Evolutionary conservation across 2,888 invertebrate genomes (phyloP).

Genomic region (Aproaerema taeniolella): DNA sequence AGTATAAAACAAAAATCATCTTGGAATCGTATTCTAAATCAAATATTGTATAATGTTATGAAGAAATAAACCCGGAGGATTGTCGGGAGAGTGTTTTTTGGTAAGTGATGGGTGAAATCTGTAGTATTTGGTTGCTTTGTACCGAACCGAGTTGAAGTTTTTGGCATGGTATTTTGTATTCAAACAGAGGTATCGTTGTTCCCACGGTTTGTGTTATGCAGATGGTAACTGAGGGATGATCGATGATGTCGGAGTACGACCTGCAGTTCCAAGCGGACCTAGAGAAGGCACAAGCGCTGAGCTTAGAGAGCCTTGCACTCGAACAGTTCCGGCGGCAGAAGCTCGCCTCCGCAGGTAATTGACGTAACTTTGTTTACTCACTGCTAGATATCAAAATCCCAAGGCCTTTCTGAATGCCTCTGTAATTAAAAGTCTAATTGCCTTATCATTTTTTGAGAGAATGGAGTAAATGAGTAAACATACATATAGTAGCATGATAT

Average conservation of each 20-base stretch:
- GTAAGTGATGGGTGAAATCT: constrained; percentile 31
- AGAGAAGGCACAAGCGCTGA: constrained; percentile 91
- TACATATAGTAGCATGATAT: no score
- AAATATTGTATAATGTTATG: constrained; percentile 45
- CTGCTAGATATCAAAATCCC: constrained; percentile 27
- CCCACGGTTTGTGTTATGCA: constrained; percentile 50
- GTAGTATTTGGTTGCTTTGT: no score
- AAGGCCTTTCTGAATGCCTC: constrained; percentile 20
- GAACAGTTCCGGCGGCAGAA: constrained; percentile 88
- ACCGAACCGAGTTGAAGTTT: constrained; percentile 36
- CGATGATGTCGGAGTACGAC: constrained; percentile 82
- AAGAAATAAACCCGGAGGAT: constrained; percentile 36
- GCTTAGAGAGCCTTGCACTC: constrained; percentile 89
- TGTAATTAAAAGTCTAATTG: constrained; percentile 7
- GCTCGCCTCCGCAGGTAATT: constrained; percentile 70
- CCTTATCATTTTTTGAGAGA: no score
- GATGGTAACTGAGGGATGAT: constrained; percentile 40
- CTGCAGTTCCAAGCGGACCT: constrained; percentile 90
- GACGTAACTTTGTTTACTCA: constrained; percentile 58
- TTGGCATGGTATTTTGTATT: constrained; percentile 35
- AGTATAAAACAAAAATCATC: constrained; percentile 33
- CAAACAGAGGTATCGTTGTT: constrained; percentile 35
- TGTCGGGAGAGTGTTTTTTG: constrained; percentile 38
- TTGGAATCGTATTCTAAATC: constrained; percentile 23
- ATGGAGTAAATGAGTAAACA: no score